These are phyloP conservation scores for Eupsilia transversa DNA, from an alignment of 2,888 invertebrate species.

Conservation along the genomic window DNA sequence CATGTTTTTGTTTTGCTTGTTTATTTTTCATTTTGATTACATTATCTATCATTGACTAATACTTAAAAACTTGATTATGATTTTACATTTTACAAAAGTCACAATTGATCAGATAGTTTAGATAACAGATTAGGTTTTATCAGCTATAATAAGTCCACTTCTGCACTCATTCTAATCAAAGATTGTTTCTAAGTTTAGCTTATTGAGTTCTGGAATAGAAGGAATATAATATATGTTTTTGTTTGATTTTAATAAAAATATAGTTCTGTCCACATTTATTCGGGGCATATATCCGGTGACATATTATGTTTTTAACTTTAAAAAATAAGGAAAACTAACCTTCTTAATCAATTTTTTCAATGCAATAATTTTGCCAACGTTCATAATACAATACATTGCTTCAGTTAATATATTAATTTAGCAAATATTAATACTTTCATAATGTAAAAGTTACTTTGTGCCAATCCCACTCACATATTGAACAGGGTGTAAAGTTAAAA, in stretches of 20 bases:
- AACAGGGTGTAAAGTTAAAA: too few relatives aligned
- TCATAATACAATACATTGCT: not conserved
- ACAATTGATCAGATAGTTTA: not conserved
- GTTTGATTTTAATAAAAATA: not conserved
- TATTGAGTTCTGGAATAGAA: not conserved
- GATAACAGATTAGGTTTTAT: not conserved
- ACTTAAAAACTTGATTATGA: conserved; percentile 2
- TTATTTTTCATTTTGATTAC: conserved; percentile 19
- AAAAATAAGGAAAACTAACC: too few relatives aligned
- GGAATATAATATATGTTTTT: not conserved
- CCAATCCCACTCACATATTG: rapidly evolving
- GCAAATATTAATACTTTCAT: not conserved
- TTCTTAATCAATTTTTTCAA: not conserved
- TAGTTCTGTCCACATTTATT: not conserved
- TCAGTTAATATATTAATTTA: not conserved
- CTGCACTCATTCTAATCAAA: not conserved
- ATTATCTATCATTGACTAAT: conserved; percentile 11
- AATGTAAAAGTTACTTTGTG: not conserved
- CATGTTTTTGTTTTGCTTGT: conserved; percentile 26
- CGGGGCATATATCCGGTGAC: not conserved
- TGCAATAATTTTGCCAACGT: not conserved
- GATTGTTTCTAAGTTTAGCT: not conserved
- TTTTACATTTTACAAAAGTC: not conserved
- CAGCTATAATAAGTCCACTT: not conserved
- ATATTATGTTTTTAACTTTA: too few relatives aligned